Percentiles rank a stretch among this genome's conserved stretches.
Conservation (phyloP, 92 coral and sea anemone species). For the Hydrozoanthus gracilis region DNA sequence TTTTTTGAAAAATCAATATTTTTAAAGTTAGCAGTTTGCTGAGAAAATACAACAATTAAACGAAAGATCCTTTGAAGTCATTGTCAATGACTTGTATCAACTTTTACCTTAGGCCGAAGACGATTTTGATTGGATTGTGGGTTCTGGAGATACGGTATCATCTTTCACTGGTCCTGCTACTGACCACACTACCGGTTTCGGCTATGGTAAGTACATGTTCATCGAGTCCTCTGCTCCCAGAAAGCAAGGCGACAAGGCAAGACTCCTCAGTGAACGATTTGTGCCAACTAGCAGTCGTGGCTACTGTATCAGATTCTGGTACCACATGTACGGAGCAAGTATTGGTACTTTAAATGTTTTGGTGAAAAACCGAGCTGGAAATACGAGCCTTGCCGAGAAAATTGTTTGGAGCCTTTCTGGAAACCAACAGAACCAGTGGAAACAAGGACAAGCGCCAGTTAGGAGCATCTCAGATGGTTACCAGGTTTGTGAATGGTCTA, state of each 20-base stretch:
- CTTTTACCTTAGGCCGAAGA: conserved; percentile 66
- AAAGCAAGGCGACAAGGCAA: conserved; percentile 81
- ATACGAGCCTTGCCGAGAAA: conserved; percentile 64
- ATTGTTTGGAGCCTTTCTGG: conserved; percentile 92
- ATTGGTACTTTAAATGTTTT: conserved; percentile 88
- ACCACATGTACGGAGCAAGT: conserved; percentile 91
- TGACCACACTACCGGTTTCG: conserved; percentile 93
- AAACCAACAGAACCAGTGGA: conserved; percentile 83
- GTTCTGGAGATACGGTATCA: conserved; percentile 85
- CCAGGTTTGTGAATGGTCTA: conserved; percentile 67
- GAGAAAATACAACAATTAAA: not conserved
- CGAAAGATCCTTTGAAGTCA: too few species aligned
- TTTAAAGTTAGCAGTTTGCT: not conserved
- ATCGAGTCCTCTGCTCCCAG: conserved; percentile 72
- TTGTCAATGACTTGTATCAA: too few species aligned
- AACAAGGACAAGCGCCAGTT: conserved; percentile 86
- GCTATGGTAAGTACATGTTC: conserved; percentile 88
- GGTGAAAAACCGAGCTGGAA: conserved; percentile 90
- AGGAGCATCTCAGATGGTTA: conserved; percentile 71
- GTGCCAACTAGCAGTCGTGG: conserved; percentile 77
- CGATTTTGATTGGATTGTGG: conserved; percentile 92
- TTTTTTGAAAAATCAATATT: too few species aligned
- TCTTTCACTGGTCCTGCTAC: conserved; percentile 82
- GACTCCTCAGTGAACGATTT: conserved; percentile 91
- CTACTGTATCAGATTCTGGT: conserved; percentile 94